Evolutionary conservation across 2,888 invertebrate genomes (phyloP).

Genomic region (Meliscaeva auricollis): DNA sequence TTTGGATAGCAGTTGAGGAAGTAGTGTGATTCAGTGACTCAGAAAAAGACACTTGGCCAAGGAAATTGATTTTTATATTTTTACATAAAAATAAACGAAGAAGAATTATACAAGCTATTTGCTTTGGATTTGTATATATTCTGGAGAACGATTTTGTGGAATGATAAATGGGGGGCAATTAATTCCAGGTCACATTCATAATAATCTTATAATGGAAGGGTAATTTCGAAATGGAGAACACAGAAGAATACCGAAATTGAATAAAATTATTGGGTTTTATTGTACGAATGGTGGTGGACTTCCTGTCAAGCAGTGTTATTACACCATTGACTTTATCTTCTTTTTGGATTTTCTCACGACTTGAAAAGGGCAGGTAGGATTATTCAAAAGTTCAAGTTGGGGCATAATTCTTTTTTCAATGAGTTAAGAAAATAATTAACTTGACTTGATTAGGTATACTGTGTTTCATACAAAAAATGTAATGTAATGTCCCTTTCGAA

Average conservation of each 20-base stretch:
- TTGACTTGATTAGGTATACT: too few relatives aligned
- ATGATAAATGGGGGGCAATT: conserved; percentile 71
- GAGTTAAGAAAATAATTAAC: too few relatives aligned
- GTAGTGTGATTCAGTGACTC: conserved; percentile 72
- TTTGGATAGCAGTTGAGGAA: conserved; percentile 48
- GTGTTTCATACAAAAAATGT: too few relatives aligned
- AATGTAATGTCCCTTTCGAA: too few relatives aligned
- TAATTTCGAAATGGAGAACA: conserved; percentile 20
- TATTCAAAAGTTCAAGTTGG: conserved; percentile 15
- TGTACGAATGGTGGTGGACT: conserved; percentile 21
- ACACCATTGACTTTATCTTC: neutral
- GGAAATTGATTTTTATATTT: conserved; percentile 65
- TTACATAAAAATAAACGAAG: neutral
- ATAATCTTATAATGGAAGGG: conserved; percentile 61
- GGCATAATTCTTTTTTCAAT: too few relatives aligned
- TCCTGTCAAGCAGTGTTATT: conserved; percentile 61
- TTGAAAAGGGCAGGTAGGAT: conserved; percentile 5
- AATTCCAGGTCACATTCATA: conserved; percentile 75
- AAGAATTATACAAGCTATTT: conserved; percentile 27
- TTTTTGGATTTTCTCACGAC: conserved; percentile 47
- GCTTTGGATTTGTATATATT: conserved; percentile 22
- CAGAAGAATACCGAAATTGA: conserved; percentile 14
- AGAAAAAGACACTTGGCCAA: conserved; percentile 52
- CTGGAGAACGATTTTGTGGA: neutral
- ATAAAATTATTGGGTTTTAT: conserved; percentile 58